Evolutionary conservation across 2,113 vertebrate species (phyloP), one percentile per base, ranked within the genome.

Genomic region (Phylloscopus trochiloides): DNA sequence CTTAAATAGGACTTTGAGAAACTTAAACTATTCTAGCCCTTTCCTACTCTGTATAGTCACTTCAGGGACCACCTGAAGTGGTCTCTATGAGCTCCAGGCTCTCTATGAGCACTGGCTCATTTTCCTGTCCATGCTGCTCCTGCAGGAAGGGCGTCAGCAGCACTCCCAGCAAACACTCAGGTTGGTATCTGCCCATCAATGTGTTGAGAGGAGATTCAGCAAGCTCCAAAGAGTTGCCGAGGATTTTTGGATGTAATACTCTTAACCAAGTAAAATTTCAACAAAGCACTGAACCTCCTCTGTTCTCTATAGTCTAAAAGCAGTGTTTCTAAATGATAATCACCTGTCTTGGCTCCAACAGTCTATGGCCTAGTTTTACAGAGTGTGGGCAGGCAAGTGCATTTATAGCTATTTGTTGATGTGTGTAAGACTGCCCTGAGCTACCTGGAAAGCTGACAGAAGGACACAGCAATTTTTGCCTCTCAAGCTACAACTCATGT

Each of bases 131-230:
- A 0, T 17, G 28, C 57, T 77, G 14, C 9, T 86, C 4, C 38
- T 31, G 6, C 45, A 81, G 77, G 38, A 78, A 87, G 3, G 17
- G 18, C 7, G 59, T 78, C 73, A 85, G n/a, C 59, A 82, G 7
- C 0, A 0, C 5, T 8, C 31, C 10, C 51, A 55, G 12, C 10
- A 32, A 80, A 18, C 0, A 1, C 5, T 11, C 32, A 29, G 12
- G 10, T 52, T 40, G 1, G 1, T 9, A 24, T 26, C 36, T 78
- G 58, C 52, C 61, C n/a, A 21, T n/a, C 3, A 1, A 15, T 16
- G 36, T 7, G 11, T 7, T 63, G 20, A 47, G 48, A 47, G 40
- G 13, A 63, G 10, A 75, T 82, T 61, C 43, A 75, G 36, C 1
- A 10, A 59, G 6, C 28, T 75, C n/a, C 17, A 34, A 62, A 78